These are phyloP conservation scores for Elegia similella DNA, from an alignment of 2,888 invertebrate species.

Conservation along the genomic window DNA sequence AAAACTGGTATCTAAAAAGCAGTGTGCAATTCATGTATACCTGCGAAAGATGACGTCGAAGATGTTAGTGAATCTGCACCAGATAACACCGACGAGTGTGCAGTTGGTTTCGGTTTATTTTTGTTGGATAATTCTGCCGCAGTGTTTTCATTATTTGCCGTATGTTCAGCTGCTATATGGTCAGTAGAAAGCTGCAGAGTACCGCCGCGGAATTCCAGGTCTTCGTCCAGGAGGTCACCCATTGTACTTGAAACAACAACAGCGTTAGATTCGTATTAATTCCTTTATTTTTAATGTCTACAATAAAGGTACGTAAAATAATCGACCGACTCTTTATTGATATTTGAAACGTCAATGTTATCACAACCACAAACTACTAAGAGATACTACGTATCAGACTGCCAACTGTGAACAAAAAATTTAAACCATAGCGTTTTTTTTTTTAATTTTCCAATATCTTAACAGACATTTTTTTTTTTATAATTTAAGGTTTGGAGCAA, in stretches of 20 bases:
- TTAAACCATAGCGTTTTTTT: no score
- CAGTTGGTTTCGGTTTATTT: constrained; percentile 46
- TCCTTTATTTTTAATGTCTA: constrained; percentile 18
- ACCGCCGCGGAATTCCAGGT: constrained; percentile 81
- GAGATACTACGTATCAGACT: no score
- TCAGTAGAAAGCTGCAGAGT: constrained; percentile 71
- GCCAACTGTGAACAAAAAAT: no score
- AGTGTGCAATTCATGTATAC: constrained; percentile 34
- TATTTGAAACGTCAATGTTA: constrained; percentile 39
- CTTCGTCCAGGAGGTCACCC: constrained; percentile 78
- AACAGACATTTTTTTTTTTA: no score
- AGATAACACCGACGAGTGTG: constrained; percentile 68
- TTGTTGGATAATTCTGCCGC: constrained; percentile 42
- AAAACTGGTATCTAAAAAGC: background rate
- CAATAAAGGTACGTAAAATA: constrained; percentile 51
- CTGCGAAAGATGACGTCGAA: constrained; percentile 68
- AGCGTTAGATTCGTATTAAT: constrained; percentile 24
- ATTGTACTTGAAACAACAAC: constrained; percentile 34
- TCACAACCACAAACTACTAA: no score
- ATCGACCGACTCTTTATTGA: constrained; percentile 51
- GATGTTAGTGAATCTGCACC: constrained; percentile 73
- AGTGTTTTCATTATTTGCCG: constrained; percentile 42
- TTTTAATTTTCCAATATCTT: no score
- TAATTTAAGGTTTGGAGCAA: no score
- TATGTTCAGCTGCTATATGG: constrained; percentile 36